Base-by-base conservation (phyloP, 2,113 vertebrate species). In the Zapornia atra region DNA sequence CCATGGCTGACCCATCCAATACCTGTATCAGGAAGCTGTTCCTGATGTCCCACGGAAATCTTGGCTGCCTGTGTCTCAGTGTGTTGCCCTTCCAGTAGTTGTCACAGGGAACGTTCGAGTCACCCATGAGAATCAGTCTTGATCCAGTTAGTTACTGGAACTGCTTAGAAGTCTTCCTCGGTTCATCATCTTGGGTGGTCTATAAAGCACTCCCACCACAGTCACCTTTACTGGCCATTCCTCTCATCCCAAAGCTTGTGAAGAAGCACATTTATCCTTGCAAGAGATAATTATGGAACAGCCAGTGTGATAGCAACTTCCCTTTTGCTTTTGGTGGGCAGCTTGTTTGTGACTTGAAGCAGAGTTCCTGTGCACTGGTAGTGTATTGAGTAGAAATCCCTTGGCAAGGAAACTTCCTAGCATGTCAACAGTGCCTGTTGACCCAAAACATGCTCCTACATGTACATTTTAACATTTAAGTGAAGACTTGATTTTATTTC, bases 41-140 rank as follows among this genome's bases (percentile, higher is more conserved):
- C 15, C n/a, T 38, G 15, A 61, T n/a, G 24, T 11, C 15, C 44
- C 20, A 31, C 5, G 3, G 57, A 24, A 61, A 18, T 24, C 26
- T 18, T 61, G n/a, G 8, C 57, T 50, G n/a, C 75, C 50, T 31
- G n/a, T 1, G 1, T 77, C n/a, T 61, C 1, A 2, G 46, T 2
- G 0, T 36, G 57, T 50, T 38, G 75, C 26, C 44, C 20, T 38
- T 61, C 73, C 57, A 46, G 11, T 20, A 38, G 57, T 10, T 33
- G 28, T 50, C 20, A 26, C 48, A 20, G 21, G 75, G 34, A 15
- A 63, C 28, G 21, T 26, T 25, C 21, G 33, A 20, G 16, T n/a
- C 10, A 9, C 34, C 13, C 36, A 11, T 19, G 20, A 63, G 34
- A 51, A 51, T 12, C 46, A 19, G 53, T 46, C 44, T 46, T 46